Conservation (phyloP, 2,888 invertebrate genomes). For the Philonicus albiceps region DNA sequence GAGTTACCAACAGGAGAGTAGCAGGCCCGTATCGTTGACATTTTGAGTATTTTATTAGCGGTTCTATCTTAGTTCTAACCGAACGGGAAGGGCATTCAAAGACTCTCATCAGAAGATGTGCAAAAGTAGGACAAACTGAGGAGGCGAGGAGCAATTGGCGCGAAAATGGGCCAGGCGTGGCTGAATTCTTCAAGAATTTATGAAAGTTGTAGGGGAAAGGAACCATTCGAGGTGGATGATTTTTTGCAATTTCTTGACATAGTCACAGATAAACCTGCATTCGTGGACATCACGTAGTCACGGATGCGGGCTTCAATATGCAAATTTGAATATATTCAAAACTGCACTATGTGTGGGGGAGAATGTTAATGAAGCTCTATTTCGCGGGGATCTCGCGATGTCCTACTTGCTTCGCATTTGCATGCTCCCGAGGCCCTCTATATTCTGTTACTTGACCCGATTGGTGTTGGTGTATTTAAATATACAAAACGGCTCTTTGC, state of each 20-base stretch:
- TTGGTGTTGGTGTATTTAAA: background rate
- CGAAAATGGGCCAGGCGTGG: slow-evolving; percentile 17
- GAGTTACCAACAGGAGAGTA: background rate
- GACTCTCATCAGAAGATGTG: background rate
- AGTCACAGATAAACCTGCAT: background rate
- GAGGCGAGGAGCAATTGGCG: background rate
- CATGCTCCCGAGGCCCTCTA: background rate
- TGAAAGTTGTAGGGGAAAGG: background rate
- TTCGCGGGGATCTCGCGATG: background rate
- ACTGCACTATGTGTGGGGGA: background rate
- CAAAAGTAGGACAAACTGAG: background rate
- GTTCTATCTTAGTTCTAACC: background rate
- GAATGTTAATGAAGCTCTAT: background rate
- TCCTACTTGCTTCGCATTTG: background rate
- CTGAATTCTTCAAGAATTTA: background rate
- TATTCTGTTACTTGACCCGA: slow-evolving; percentile 19
- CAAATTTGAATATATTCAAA: slow-evolving; percentile 15
- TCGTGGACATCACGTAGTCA: slow-evolving; percentile 3
- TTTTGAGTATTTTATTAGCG: slow-evolving; percentile 36
- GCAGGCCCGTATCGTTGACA: slow-evolving; percentile 4
- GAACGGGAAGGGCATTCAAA: background rate
- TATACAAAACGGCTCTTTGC: background rate
- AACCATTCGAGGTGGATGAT: background rate
- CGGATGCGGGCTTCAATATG: background rate
- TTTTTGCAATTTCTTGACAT: background rate